These are phyloP conservation scores for Elephantulus edwardii DNA, from an alignment of 2,113 vertebrate genomes.

Conservation along the genomic window DNA sequence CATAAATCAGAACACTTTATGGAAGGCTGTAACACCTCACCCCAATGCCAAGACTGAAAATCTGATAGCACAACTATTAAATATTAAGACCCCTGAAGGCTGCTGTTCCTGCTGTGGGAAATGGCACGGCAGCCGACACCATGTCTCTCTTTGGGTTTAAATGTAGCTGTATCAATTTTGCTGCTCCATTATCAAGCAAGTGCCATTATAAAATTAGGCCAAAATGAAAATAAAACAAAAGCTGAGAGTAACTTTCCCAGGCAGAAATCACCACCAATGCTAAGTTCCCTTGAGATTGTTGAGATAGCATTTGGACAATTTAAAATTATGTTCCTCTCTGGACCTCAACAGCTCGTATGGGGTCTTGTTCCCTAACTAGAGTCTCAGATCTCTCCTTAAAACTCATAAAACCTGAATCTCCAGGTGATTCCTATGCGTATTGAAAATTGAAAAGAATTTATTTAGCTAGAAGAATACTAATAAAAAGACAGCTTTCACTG, in stretches of 20 bases:
- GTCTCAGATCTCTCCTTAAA: background rate
- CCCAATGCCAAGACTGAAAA: constrained; percentile 61
- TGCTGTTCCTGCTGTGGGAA: constrained; percentile 41
- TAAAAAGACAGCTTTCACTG: background rate
- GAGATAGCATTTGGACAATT: background rate
- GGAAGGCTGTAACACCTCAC: constrained; percentile 51
- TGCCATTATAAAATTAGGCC: background rate
- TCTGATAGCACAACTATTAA: constrained; percentile 65
- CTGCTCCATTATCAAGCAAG: constrained; percentile 13
- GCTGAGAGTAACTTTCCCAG: background rate
- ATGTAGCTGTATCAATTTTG: constrained; percentile 10
- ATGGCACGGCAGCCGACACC: constrained; percentile 34
- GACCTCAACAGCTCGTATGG: background rate
- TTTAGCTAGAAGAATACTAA: background rate
- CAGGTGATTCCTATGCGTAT: background rate
- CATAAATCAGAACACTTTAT: constrained; percentile 70
- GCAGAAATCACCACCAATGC: background rate
- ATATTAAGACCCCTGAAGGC: constrained; percentile 64
- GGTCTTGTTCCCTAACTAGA: background rate
- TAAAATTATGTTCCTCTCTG: background rate
- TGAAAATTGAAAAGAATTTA: background rate
- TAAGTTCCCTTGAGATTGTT: background rate
- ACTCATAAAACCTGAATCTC: background rate
- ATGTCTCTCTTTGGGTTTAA: constrained; percentile 55
- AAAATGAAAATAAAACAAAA: constrained; percentile 23